Conservation (phyloP, 1,140 invertebrate species). For the Hyles euphorbiae region DNA sequence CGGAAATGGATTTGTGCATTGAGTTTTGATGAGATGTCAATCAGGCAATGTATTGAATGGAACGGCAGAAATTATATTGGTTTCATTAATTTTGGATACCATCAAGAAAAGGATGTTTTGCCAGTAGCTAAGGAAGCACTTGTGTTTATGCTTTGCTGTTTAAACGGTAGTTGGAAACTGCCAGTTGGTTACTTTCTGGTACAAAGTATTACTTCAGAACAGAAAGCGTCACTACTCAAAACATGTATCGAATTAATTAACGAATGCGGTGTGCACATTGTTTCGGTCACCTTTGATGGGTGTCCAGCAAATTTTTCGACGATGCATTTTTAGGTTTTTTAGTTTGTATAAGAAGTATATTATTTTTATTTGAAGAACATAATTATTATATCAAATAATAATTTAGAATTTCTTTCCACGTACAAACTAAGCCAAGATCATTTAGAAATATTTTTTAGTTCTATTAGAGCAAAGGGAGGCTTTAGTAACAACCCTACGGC, state of each 20-base stretch:
- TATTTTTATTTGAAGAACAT: too few relatives aligned
- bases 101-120: too few relatives aligned
- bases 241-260: slow-evolving; percentile 27
- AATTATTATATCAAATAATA: too few relatives aligned
- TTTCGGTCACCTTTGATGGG: slow-evolving; percentile 44
- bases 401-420: slow-evolving; percentile 13
- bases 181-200: slow-evolving; percentile 36
- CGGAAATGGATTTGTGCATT: too few relatives aligned
- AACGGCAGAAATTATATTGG: too few relatives aligned
- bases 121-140: slow-evolving; percentile 44
- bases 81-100: too few relatives aligned
- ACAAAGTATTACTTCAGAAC: slow-evolving; percentile 15
- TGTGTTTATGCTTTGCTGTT: slow-evolving; percentile 42
- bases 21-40: too few relatives aligned
- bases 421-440: slow-evolving; percentile 26
- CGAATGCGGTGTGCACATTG: slow-evolving; percentile 28
- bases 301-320: slow-evolving; percentile 25
- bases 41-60: too few relatives aligned
- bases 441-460: slow-evolving; percentile 23
- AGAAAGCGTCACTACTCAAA: slow-evolving; percentile 27
- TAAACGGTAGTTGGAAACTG: slow-evolving; percentile 48
- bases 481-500: slow-evolving; percentile 24
- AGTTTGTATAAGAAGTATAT: slow-evolving; percentile 14
- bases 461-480: slow-evolving; percentile 21
- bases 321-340: slow-evolving; percentile 22